These are phyloP conservation scores for Ostrea edulis DNA, from an alignment of 1,140 invertebrate species.

Conservation along the genomic window DNA sequence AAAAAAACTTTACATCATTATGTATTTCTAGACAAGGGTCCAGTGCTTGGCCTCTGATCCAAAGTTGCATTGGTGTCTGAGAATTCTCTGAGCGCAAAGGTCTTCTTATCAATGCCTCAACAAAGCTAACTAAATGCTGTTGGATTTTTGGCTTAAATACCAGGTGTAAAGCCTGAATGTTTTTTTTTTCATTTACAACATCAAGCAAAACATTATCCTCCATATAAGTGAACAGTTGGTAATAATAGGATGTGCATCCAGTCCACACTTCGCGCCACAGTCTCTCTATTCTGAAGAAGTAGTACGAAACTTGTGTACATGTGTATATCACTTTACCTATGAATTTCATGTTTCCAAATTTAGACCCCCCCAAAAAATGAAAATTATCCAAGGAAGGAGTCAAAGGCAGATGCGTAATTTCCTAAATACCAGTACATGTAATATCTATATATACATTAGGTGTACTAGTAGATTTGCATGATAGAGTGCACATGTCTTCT, in stretches of 20 bases:
- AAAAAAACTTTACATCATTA: not conserved
- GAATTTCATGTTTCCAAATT: no score
- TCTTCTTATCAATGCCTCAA: conserved; percentile 46
- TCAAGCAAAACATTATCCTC: conserved; percentile 57
- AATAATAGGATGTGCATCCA: conserved; percentile 50
- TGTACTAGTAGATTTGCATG: no score
- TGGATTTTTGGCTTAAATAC: conserved; percentile 56
- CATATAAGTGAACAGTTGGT: conserved; percentile 54
- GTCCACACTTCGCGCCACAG: conserved; percentile 62
- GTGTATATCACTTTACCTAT: not conserved
- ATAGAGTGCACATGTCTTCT: no score
- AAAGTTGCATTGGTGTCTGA: conserved; percentile 51
- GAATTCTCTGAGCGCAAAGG: conserved; percentile 50
- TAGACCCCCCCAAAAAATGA: no score
- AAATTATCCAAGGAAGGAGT: no score
- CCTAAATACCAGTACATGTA: no score
- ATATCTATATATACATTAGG: no score
- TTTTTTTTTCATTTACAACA: conserved; percentile 46
- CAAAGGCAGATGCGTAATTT: no score
- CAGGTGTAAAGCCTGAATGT: conserved; percentile 45
- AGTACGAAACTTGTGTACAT: not conserved
- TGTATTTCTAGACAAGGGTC: not conserved
- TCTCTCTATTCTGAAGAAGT: conserved; percentile 61
- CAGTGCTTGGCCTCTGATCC: conserved; percentile 40
- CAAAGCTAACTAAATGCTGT: conserved; percentile 48